Evolutionary conservation across 2,888 invertebrate species (phyloP), one percentile per base, ranked within the genome.

Genomic region (Cheilosia urbana): DNA sequence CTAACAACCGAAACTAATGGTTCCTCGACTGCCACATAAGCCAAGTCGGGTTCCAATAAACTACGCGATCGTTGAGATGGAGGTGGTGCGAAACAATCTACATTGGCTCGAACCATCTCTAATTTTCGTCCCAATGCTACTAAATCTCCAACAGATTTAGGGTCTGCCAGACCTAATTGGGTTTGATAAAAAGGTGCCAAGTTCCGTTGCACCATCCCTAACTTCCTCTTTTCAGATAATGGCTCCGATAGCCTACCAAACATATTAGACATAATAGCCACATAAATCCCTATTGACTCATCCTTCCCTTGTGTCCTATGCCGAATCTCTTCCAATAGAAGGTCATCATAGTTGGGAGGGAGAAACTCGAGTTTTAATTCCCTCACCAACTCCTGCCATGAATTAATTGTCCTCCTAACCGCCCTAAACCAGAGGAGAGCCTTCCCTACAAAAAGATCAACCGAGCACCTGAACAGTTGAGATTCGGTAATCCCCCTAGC

Each of bases 341-440:
- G 60, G 19, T 72, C 53, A 24, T 62, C 62, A 9, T 62, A 72
- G n/a, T 62, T 72, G 2, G 42, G 17, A 9, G 62, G 62, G 4
- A 72, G 45, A 19, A 72, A 45, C 30, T 45, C 42, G 4, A 62
- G 27, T 27, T 62, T 62, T 7, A 72, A 27, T 15, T 51, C 71
- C 37, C 40, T 24, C 11, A 71, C 60, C 17, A 55, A 27, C 11
- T 53, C 27, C 0, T 40, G 30, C 27, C 60, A 40, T 5, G 15
- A 13, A 5, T 13, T 1, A 2, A 49, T 0, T 15, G 34, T 17
- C 17, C 17, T 47, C 24, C 72, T 63, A 34, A 63, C 19, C 3
- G 63, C 34, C 45, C 60, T 45, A 40, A 34, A 34, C 68, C 58
- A 49, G 15, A 66, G 24, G 15, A 75, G 40, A 1, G 58, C 51